These are phyloP conservation scores for Scotopteryx bipunctaria DNA, from an alignment of 2,888 invertebrate species.

Conservation along the genomic window DNA sequence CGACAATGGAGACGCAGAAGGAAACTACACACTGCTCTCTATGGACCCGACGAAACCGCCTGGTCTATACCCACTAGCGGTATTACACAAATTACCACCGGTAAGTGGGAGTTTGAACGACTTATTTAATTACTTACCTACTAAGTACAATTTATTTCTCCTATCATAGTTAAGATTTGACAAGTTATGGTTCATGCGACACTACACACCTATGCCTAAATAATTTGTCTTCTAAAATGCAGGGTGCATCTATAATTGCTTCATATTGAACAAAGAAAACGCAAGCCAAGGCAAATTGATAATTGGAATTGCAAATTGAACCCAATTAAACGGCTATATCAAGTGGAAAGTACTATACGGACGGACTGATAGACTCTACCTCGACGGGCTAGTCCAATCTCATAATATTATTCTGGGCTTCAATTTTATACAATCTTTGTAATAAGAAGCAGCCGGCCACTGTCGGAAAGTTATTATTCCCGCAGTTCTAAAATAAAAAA, in stretches of 20 bases:
- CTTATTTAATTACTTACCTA: not conserved
- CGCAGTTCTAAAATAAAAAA: constrained; percentile 18
- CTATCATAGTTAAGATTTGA: too few species aligned
- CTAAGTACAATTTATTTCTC: too few species aligned
- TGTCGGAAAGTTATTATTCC: constrained; percentile 11
- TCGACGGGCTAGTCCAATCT: not conserved
- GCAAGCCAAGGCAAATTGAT: not conserved
- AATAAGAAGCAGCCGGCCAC: constrained; percentile 11
- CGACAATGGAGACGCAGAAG: constrained; percentile 95
- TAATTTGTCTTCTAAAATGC: too few species aligned
- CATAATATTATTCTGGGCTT: not conserved
- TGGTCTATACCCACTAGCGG: constrained; percentile 90
- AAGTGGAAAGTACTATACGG: constrained; percentile 1
- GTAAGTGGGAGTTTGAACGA: too few species aligned
- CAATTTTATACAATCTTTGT: not conserved
- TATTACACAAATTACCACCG: constrained; percentile 88
- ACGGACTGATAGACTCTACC: not conserved
- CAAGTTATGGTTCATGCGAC: too few species aligned
- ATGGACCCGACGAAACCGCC: constrained; percentile 76
- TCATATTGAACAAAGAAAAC: not conserved
- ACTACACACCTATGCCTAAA: too few species aligned
- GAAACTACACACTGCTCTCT: constrained; percentile 95
- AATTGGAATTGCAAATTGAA: constrained; percentile 10
- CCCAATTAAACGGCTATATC: constrained; percentile 3
- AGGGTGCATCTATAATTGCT: too few species aligned